phyloP scores from a whole-genome alignment of 2,888 invertebrate species.

The Cataglyphis livida region DNA sequence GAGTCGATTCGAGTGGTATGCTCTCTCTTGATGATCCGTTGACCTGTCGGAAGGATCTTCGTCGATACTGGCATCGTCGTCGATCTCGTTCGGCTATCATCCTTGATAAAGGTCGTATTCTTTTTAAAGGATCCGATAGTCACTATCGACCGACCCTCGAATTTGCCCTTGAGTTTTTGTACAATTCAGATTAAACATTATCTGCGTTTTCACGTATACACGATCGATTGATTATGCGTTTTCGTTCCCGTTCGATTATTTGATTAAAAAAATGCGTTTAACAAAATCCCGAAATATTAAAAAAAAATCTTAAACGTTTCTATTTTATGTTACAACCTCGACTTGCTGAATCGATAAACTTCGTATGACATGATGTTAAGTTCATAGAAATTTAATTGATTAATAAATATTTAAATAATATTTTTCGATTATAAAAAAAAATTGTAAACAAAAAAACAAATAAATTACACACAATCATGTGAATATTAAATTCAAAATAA shows the following conservation, averaged over 20 bases:
- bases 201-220: background rate
- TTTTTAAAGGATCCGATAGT: conserved; percentile 53
- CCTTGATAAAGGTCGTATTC: conserved; percentile 23
- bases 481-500: conserved; percentile 1
- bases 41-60: conserved; percentile 22
- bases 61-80: conserved; percentile 42
- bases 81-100: conserved; percentile 63
- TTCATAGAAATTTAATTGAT: conserved; percentile 1
- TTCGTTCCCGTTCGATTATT: background rate
- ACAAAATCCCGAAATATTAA: background rate
- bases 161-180: conserved; percentile 60
- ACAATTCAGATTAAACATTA: conserved; percentile 15
- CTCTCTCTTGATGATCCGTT: conserved; percentile 47
- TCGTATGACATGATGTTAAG: background rate
- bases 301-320: background rate
- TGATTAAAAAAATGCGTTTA: background rate
- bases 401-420: background rate
- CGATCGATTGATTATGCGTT: background rate
- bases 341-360: background rate
- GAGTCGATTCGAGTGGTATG: conserved; percentile 43
- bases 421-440: background rate
- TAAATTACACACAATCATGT: background rate
- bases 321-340: background rate
- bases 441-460: background rate
- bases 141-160: conserved; percentile 51